Conservation (phyloP, 2,888 invertebrate genomes). For the Rotaria socialis region DNA sequence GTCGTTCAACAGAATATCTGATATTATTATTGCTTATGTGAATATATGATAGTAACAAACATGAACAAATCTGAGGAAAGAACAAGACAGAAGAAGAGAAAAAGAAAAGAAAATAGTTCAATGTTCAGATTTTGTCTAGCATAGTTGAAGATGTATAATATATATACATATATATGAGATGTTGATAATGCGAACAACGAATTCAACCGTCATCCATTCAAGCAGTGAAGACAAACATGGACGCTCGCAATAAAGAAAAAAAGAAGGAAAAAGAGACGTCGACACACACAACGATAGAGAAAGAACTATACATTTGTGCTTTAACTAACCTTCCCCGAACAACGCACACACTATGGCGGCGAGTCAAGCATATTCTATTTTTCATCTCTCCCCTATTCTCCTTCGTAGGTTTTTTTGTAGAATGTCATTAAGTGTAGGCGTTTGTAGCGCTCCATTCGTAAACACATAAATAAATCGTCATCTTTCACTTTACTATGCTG, state of each 20-base stretch:
- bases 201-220: constrained; percentile 17
- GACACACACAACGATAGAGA: constrained; percentile 13
- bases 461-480: constrained; percentile 13
- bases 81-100: neutral
- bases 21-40: neutral
- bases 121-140: constrained; percentile 21
- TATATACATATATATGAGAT: neutral
- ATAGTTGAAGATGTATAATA: neutral
- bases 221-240: neutral
- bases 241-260: constrained; percentile 8
- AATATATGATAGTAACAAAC: neutral
- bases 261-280: constrained; percentile 32
- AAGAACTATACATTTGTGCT: constrained; percentile 37
- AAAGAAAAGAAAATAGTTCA: neutral
- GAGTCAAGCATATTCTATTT: constrained; percentile 26
- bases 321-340: constrained; percentile 35
- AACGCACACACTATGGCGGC: constrained; percentile 23
- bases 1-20: neutral
- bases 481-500: neutral
- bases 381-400: constrained; percentile 26
- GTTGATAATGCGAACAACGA: constrained; percentile 29
- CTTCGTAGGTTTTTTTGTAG: constrained; percentile 13
- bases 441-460: neutral
- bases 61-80: neutral
- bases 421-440: constrained; percentile 27